Evolutionary conservation across 2,797 vertebrate species (phyloP).

Genomic region (Ptychadena robeensis): DNA sequence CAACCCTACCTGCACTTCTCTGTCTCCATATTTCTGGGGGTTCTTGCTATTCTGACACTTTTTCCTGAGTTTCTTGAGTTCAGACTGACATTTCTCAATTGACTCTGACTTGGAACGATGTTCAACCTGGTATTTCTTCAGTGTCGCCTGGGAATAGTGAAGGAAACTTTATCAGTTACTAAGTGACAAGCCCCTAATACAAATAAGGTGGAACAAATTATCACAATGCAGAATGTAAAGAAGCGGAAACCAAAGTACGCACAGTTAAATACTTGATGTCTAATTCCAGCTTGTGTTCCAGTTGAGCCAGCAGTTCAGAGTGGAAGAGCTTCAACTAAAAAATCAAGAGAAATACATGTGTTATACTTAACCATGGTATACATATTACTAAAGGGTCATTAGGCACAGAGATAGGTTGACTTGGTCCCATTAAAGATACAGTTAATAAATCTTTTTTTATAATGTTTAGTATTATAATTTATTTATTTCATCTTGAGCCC

Average conservation of each 20-base stretch:
- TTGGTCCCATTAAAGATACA: too few relatives aligned
- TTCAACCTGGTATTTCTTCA: conserved; percentile 87
- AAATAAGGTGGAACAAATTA: conserved; percentile 18
- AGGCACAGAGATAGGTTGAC: too few relatives aligned
- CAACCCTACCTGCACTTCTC: conserved; percentile 82
- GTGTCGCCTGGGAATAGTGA: conserved; percentile 73
- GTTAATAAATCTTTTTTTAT: too few relatives aligned
- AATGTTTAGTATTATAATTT: too few relatives aligned
- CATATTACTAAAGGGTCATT: background rate
- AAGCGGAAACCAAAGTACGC: conserved; percentile 40
- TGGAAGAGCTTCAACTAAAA: conserved; percentile 84
- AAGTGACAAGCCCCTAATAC: conserved; percentile 43
- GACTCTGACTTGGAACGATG: conserved; percentile 82
- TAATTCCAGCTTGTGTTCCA: conserved; percentile 86
- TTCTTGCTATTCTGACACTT: conserved; percentile 85
- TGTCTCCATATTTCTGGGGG: conserved; percentile 86
- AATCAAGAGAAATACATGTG: background rate
- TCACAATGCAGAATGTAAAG: conserved; percentile 24
- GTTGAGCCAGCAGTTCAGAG: conserved; percentile 82
- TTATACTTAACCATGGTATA: background rate
- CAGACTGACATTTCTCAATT: conserved; percentile 84
- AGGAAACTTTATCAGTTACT: conserved; percentile 28
- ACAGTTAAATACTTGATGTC: conserved; percentile 83
- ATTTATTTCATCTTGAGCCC: too few relatives aligned
- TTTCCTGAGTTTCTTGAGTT: conserved; percentile 85